These are phyloP conservation scores for Coelopa frigida DNA, from an alignment of 1,140 invertebrate genomes.

Conservation along the genomic window DNA sequence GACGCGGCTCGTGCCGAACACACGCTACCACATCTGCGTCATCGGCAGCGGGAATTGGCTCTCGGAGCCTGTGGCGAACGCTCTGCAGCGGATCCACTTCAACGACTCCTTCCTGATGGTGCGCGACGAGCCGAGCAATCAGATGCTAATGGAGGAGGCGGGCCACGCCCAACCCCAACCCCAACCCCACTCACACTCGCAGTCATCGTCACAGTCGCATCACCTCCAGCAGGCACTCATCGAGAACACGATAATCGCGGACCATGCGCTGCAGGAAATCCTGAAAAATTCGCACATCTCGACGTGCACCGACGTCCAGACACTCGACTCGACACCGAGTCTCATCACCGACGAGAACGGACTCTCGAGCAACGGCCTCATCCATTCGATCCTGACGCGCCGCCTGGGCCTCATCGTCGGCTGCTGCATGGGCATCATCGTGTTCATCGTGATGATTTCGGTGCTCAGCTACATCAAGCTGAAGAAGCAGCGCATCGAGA, in stretches of 20 bases:
- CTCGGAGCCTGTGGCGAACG: slow-evolving; percentile 45
- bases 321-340: slow-evolving; percentile 62
- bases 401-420: slow-evolving; percentile 77
- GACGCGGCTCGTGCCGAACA: slow-evolving; percentile 63
- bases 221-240: slow-evolving; percentile 20
- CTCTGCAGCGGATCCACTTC: slow-evolving; percentile 42
- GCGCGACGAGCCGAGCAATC: slow-evolving; percentile 21
- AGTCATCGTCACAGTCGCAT: background rate
- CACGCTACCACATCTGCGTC: slow-evolving; percentile 77
- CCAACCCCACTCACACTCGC: slow-evolving; percentile 6
- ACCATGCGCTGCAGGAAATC: slow-evolving; percentile 50
- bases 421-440: slow-evolving; percentile 74
- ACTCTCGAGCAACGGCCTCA: slow-evolving; percentile 57
- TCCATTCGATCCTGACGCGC: slow-evolving; percentile 63
- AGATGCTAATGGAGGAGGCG: background rate
- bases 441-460: slow-evolving; percentile 74
- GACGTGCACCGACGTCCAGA: slow-evolving; percentile 67
- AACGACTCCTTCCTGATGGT: slow-evolving; percentile 39
- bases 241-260: slow-evolving; percentile 43
- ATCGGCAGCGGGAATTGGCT: slow-evolving; percentile 68
- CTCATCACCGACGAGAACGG: slow-evolving; percentile 55
- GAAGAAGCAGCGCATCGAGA: slow-evolving; percentile 66
- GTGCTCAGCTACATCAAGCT: slow-evolving; percentile 78
- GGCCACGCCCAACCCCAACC: slow-evolving; percentile 1
- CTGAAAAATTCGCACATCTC: slow-evolving; percentile 67